These are phyloP conservation scores for Clanis bilineata DNA, from an alignment of 2,888 invertebrate genomes.

Conservation along the genomic window DNA sequence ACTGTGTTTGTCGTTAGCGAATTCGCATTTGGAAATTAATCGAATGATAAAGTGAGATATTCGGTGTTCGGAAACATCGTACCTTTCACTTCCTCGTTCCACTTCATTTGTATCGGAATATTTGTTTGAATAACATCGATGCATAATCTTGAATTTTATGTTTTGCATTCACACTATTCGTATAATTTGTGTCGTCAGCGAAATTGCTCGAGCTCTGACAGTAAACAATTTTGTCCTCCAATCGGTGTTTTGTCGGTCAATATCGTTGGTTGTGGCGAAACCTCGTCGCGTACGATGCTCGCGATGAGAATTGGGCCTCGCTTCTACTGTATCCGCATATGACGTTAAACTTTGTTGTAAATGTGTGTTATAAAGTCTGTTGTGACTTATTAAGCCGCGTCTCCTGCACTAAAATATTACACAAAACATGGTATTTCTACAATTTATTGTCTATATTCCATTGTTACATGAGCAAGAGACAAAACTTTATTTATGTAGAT, in stretches of 20 bases:
- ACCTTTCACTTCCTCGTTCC: constrained; percentile 19
- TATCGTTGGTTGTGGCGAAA: constrained; percentile 60
- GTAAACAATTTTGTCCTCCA: constrained; percentile 61
- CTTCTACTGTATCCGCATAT: constrained; percentile 35
- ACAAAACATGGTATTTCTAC: no score
- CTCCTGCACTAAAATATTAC: no score
- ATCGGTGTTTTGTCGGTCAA: constrained; percentile 66
- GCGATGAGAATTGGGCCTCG: constrained; percentile 43
- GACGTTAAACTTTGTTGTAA: background rate
- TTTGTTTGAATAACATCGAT: background rate
- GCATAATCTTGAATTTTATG: background rate
- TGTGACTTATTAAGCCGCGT: no score
- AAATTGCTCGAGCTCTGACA: constrained; percentile 37
- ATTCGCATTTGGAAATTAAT: constrained; percentile 9
- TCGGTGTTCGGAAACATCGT: constrained; percentile 5
- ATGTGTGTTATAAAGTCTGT: background rate
- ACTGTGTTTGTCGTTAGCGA: background rate
- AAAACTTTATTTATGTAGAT: no score
- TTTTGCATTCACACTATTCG: constrained; percentile 23
- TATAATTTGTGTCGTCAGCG: constrained; percentile 39
- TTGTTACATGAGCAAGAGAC: no score
- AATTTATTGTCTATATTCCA: no score
- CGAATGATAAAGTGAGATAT: constrained; percentile 12
- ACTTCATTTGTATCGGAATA: constrained; percentile 6
- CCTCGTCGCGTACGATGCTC: constrained; percentile 37